phyloP scores from a whole-genome alignment of 2,113 vertebrate genomes.

The Arvicanthis niloticus region DNA sequence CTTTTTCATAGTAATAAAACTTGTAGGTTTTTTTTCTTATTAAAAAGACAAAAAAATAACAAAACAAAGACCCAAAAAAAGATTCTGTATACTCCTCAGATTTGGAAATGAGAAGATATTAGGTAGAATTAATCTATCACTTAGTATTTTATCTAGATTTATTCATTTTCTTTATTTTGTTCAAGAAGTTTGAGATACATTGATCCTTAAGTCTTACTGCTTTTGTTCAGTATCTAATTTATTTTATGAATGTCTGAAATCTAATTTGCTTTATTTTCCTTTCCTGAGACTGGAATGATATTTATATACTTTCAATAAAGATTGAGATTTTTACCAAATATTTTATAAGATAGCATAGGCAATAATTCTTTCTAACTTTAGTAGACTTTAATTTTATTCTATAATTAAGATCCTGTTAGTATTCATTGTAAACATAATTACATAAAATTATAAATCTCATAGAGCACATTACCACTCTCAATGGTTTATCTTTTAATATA shows the following conservation, averaged over 20 bases:
- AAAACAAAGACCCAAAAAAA: not conserved
- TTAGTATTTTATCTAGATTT: not conserved
- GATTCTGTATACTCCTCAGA: not conserved
- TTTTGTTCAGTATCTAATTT: not conserved
- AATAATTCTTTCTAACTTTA: not conserved
- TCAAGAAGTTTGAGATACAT: not conserved
- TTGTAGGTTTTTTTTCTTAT: not conserved
- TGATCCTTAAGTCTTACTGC: not conserved
- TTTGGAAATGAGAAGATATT: not conserved
- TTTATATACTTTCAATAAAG: not conserved
- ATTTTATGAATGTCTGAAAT: conserved; percentile 23
- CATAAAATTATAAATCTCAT: not conserved
- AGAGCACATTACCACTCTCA: not conserved
- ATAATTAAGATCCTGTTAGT: not conserved
- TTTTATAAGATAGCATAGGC: not conserved
- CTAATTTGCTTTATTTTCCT: not conserved
- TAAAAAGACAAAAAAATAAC: not conserved
- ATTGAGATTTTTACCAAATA: conserved; percentile 6
- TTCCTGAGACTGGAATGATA: not conserved
- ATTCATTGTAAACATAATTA: not conserved
- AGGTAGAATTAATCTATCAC: not conserved
- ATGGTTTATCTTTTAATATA: not conserved
- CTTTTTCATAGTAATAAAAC: not conserved
- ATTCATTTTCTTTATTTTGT: not conserved
- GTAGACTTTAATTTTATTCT: not conserved